Percentiles rank a stretch among this genome's conserved stretches.
phyloP scores from a whole-genome alignment of 2,888 invertebrate species.

The Hirtodrosophila histrioides region DNA sequence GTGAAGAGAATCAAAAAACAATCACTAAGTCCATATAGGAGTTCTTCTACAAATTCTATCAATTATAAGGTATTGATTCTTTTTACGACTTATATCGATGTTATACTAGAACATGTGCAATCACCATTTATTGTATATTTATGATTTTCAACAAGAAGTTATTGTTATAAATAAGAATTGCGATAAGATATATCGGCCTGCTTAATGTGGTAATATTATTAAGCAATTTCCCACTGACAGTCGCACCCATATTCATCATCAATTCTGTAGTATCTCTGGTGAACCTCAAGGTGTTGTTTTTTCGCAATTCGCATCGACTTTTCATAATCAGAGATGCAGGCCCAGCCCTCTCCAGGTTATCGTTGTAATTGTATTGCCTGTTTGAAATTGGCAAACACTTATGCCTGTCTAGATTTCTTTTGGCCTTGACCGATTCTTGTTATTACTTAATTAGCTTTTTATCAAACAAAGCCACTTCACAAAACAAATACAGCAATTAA shows the following conservation, averaged over 20 bases:
- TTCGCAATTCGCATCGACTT: slow-evolving; percentile 43
- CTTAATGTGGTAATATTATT: slow-evolving; percentile 24
- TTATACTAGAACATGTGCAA: neutral
- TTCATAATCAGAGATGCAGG: slow-evolving; percentile 31
- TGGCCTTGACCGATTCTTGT: slow-evolving; percentile 53
- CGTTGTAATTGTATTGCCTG: slow-evolving; percentile 1
- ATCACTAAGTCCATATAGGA: neutral
- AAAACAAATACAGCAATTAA: slow-evolving; percentile 26
- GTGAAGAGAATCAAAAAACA: slow-evolving; percentile 1
- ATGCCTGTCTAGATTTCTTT: slow-evolving; percentile 15
- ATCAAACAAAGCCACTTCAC: slow-evolving; percentile 1
- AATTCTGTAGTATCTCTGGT: slow-evolving; percentile 15
- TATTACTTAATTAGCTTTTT: slow-evolving; percentile 22
- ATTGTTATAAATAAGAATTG: slow-evolving; percentile 11
- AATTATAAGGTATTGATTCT: neutral
- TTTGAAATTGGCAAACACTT: slow-evolving; percentile 6
- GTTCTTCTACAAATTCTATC: neutral
- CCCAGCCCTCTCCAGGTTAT: slow-evolving; percentile 25
- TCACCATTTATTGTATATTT: slow-evolving; percentile 9
- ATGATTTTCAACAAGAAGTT: slow-evolving; percentile 6
- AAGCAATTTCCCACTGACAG: slow-evolving; percentile 25
- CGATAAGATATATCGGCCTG: slow-evolving; percentile 25
- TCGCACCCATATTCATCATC: slow-evolving; percentile 39
- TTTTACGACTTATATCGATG: slow-evolving; percentile 4
- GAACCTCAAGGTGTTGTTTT: slow-evolving; percentile 23